phyloP scores from a whole-genome alignment of 2,888 invertebrate species.

The Sesamia inferens region DNA sequence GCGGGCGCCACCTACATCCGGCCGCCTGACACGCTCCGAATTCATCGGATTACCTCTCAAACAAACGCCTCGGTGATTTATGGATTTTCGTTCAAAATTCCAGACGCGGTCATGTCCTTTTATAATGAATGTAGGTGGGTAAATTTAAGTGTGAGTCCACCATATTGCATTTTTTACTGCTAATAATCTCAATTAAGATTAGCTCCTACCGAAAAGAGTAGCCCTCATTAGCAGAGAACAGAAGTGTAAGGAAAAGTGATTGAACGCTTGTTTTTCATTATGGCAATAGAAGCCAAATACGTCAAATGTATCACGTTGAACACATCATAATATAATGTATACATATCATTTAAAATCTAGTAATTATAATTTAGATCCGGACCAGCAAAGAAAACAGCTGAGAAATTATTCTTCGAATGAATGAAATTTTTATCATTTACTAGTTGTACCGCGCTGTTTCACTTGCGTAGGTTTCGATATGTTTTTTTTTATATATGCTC shows the following conservation, averaged over 20 bases:
- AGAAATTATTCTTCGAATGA: not conserved
- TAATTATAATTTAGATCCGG: not conserved
- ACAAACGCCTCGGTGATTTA: conserved; percentile 63
- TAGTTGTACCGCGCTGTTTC: no score
- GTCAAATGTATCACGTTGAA: not conserved
- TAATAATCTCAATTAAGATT: not conserved
- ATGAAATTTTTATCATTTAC: no score
- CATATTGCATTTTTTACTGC: conserved; percentile 1
- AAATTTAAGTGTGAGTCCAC: not conserved
- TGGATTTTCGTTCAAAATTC: conserved; percentile 58
- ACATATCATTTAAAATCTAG: not conserved
- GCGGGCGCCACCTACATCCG: conserved; percentile 73
- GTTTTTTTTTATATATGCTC: no score
- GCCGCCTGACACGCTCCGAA: conserved; percentile 67
- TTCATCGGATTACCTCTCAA: conserved; percentile 66
- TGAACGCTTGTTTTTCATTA: not conserved
- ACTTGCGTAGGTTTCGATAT: no score
- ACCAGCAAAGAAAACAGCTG: not conserved
- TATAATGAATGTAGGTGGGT: conserved; percentile 22
- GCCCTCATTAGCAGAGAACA: not conserved
- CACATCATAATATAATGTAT: not conserved
- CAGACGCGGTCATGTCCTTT: conserved; percentile 29
- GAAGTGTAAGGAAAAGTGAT: not conserved
- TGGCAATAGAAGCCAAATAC: not conserved
- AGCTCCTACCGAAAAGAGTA: not conserved